Evolutionary conservation across 2,797 vertebrate species (phyloP).

Genomic region (Spatula versicolor): DNA sequence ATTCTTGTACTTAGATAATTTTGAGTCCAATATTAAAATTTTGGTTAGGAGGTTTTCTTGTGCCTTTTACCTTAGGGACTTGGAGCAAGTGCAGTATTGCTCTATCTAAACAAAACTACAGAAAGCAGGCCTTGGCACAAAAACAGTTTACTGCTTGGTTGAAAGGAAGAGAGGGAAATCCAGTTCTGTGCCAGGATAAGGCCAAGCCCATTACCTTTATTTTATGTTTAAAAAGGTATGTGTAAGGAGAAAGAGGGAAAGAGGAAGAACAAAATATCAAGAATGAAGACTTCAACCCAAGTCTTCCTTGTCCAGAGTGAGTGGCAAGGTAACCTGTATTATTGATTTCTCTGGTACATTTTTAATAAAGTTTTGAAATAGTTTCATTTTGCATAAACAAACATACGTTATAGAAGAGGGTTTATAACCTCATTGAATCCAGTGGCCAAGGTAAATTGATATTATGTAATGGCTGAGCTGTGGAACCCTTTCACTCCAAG

Average conservation of each 20-base stretch:
- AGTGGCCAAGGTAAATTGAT: background rate
- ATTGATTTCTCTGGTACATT: background rate
- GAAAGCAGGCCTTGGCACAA: background rate
- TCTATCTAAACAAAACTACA: background rate
- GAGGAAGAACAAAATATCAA: background rate
- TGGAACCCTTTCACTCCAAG: rapidly evolving
- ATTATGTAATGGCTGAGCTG: background rate
- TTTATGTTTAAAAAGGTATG: background rate
- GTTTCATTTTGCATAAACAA: background rate
- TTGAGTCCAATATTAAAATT: background rate
- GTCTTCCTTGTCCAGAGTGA: background rate
- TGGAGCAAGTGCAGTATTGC: background rate
- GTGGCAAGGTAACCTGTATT: background rate
- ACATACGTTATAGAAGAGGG: background rate
- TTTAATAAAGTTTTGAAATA: background rate
- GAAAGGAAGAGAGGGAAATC: background rate
- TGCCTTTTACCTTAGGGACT: background rate
- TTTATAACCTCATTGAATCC: background rate
- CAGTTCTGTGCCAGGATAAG: background rate
- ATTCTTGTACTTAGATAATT: background rate
- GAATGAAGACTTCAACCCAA: background rate
- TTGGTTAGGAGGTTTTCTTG: background rate
- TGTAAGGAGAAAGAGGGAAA: background rate
- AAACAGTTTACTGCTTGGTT: background rate
- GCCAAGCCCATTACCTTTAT: background rate